Conservation (phyloP, 2,797 vertebrate species). For the Xiphophorus birchmanni region DNA sequence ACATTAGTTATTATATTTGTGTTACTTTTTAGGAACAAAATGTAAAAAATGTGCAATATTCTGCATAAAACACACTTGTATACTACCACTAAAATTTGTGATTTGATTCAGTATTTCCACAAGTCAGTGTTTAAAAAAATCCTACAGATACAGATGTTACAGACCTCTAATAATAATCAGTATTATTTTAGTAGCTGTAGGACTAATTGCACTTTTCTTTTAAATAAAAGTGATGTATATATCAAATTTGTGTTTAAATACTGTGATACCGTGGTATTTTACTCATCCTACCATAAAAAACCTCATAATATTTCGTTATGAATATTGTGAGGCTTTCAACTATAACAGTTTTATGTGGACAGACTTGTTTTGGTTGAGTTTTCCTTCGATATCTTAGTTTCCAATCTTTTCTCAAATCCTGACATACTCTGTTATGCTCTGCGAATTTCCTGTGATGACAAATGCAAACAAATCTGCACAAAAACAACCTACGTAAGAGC, state of each 20-base stretch:
- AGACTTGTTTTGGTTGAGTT: background rate
- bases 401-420: background rate
- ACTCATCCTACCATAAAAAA: background rate
- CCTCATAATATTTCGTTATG: background rate
- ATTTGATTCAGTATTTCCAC: background rate
- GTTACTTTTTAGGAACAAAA: background rate
- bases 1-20: background rate
- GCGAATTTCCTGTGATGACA: slow-evolving; percentile 30
- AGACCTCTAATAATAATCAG: background rate
- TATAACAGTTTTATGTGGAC: background rate
- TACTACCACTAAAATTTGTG: background rate
- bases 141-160: background rate
- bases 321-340: background rate
- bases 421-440: slow-evolving; percentile 12
- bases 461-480: slow-evolving; percentile 34
- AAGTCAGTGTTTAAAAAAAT: background rate
- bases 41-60: background rate
- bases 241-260: background rate
- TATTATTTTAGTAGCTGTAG: background rate
- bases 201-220: background rate
- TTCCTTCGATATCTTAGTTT: background rate
- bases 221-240: background rate
- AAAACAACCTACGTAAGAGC: slow-evolving; percentile 8
- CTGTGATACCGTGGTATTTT: background rate
- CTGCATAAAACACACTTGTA: background rate